These are phyloP conservation scores for Myanophis thanlyinensis DNA, from an alignment of 2,113 vertebrate species.

Conservation along the genomic window DNA sequence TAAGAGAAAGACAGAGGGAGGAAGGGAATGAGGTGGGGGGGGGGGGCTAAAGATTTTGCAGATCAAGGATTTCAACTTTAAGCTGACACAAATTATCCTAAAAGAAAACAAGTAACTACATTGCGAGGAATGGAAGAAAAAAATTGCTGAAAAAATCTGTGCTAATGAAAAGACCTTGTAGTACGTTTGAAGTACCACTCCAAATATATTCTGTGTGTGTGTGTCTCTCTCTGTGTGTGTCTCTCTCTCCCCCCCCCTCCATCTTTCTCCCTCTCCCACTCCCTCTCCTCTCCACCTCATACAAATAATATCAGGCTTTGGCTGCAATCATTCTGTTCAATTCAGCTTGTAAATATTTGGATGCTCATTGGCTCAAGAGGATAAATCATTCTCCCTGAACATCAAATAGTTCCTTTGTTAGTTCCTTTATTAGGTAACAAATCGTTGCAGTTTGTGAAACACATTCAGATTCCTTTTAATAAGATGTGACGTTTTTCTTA, in stretches of 20 bases:
- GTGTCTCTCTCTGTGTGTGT: not conserved
- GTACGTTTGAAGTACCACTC: constrained; percentile 57
- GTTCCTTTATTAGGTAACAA: constrained; percentile 58
- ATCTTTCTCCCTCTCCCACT: not conserved
- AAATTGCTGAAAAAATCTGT: constrained; percentile 47
- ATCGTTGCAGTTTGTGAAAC: constrained; percentile 23
- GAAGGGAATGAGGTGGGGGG: too few species aligned
- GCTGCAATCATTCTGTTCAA: constrained; percentile 49
- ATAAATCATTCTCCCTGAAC: constrained; percentile 61
- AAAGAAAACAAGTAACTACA: constrained; percentile 41
- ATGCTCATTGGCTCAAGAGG: constrained; percentile 68
- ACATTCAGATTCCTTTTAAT: constrained; percentile 6
- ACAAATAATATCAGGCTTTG: constrained; percentile 46
- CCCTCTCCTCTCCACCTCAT: not conserved
- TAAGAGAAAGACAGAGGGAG: not conserved
- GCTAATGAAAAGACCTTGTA: constrained; percentile 46
- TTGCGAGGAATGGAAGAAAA: not conserved
- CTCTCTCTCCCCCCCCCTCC: not conserved
- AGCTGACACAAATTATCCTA: constrained; percentile 45
- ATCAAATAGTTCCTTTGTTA: constrained; percentile 54
- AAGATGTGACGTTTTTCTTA: constrained; percentile 3
- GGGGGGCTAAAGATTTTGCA: constrained; percentile 56
- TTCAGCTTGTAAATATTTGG: constrained; percentile 67
- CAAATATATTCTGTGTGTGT: not conserved
- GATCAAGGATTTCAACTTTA: constrained; percentile 63